Evolutionary conservation across 2,797 vertebrate species (phyloP).

Genomic region (Atherinosoma microstoma): DNA sequence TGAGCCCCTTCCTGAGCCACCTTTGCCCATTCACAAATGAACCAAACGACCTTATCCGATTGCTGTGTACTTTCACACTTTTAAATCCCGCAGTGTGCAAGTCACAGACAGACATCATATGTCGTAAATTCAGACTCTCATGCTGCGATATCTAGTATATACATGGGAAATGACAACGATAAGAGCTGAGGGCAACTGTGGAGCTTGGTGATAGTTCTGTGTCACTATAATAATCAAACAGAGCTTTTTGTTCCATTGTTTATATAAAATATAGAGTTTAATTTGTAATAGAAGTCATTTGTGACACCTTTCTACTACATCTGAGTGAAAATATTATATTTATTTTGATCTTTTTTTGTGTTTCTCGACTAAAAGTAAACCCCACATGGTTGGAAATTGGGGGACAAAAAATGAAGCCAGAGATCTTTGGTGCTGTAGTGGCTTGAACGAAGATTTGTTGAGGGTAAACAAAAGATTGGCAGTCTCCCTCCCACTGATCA

Average conservation of each 20-base stretch:
- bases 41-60: too few relatives aligned
- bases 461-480: conserved; percentile 40
- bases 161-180: too few relatives aligned
- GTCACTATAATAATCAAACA: too few relatives aligned
- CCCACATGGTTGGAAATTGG: background rate
- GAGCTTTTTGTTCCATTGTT: background rate
- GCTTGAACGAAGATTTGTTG: conserved; percentile 18
- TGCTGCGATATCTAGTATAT: too few relatives aligned
- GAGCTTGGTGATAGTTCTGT: too few relatives aligned
- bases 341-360: background rate
- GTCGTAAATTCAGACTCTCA: too few relatives aligned
- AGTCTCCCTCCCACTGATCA: conserved; percentile 34
- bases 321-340: conserved; percentile 35
- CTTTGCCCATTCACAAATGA: too few relatives aligned
- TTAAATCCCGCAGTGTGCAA: too few relatives aligned
- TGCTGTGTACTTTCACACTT: too few relatives aligned
- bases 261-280: background rate
- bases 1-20: too few relatives aligned
- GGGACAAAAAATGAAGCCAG: conserved; percentile 9
- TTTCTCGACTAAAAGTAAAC: conserved; percentile 3
- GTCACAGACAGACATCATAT: too few relatives aligned
- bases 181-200: too few relatives aligned
- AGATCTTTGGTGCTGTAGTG: conserved; percentile 15
- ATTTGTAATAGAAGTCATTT: conserved; percentile 1
- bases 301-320: conserved; percentile 40